Evolutionary conservation across 2,888 invertebrate genomes (phyloP), one percentile per base, ranked within the genome.

Genomic region (Psococerastis gibbosa): DNA sequence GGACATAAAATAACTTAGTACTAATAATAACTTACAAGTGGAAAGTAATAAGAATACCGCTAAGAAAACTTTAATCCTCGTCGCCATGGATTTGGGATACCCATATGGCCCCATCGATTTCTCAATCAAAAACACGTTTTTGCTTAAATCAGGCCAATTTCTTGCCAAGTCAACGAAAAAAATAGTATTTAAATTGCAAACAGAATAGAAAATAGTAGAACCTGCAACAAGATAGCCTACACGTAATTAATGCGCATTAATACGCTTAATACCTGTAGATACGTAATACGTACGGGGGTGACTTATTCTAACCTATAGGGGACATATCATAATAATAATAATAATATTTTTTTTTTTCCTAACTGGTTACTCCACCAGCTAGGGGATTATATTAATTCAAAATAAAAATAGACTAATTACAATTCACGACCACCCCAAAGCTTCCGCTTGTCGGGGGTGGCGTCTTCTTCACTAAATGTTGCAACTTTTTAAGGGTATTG

Each of bases 11-110:
- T 31, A n/a, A n/a, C n/a, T n/a, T n/a, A n/a, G n/a, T n/a, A n/a
- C n/a, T n/a, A n/a, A n/a, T n/a, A n/a, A n/a, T n/a, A 38, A 18
- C 38, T 38, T 38, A 38, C 38, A 17, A 20, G 20, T 4, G n/a
- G 38, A 17, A 6, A 38, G 22, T 18, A 5, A 6, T 5, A 6
- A 6, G 38, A 17, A 5, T 3, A 20, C 20, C n/a, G 22, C 6
- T 5, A 38, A 13, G 18, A 38, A 38, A 5, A 20, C 20, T 18
- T 16, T 16, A 3, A 38, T 38, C n/a, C 22, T 15, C 6, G 20
- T 6, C n/a, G n/a, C 20, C 18, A 38, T 5, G 8, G 5, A 3
- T 15, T 15, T 15, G 17, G 38, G 38, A 11, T 18, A 38, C 3
- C 38, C 38, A 38, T 38, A 38, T 6, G 15, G 17, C 20, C 3